Percentiles rank a stretch among this genome's conserved stretches.
Evolutionary conservation across 2,888 invertebrate species (phyloP).

Genomic region (Rotaria macrura): DNA sequence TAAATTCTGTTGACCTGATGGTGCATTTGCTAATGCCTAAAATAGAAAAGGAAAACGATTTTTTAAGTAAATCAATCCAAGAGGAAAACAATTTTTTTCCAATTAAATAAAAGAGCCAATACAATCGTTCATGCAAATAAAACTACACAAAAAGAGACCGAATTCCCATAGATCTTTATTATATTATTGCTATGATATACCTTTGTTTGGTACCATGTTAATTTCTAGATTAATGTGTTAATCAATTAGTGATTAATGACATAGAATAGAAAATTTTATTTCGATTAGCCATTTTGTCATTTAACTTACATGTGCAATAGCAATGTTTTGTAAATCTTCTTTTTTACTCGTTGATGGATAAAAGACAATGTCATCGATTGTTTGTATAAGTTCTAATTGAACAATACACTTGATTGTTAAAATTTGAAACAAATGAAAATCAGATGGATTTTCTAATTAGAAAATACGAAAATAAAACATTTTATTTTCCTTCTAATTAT

Average conservation of each 20-base stretch:
- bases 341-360: conserved; percentile 89
- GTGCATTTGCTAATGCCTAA: background rate
- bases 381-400: conserved; percentile 89
- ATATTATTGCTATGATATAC: background rate
- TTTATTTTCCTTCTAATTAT: background rate
- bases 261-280: background rate
- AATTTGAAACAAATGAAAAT: conserved; percentile 59
- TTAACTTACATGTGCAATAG: conserved; percentile 66
- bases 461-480: background rate
- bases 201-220: conserved; percentile 16
- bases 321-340: conserved; percentile 86
- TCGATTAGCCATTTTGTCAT: background rate
- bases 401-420: conserved; percentile 87
- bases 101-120: background rate
- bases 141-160: background rate
- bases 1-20: background rate
- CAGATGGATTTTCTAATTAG: conserved; percentile 33
- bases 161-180: background rate
- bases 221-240: conserved; percentile 4
- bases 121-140: background rate
- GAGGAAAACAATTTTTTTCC: background rate
- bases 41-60: background rate
- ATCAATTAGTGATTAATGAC: background rate
- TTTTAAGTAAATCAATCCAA: background rate
- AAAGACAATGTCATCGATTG: conserved; percentile 93